phyloP scores from a whole-genome alignment of 2,113 vertebrate species.

The Ailuropoda melanoleuca region DNA sequence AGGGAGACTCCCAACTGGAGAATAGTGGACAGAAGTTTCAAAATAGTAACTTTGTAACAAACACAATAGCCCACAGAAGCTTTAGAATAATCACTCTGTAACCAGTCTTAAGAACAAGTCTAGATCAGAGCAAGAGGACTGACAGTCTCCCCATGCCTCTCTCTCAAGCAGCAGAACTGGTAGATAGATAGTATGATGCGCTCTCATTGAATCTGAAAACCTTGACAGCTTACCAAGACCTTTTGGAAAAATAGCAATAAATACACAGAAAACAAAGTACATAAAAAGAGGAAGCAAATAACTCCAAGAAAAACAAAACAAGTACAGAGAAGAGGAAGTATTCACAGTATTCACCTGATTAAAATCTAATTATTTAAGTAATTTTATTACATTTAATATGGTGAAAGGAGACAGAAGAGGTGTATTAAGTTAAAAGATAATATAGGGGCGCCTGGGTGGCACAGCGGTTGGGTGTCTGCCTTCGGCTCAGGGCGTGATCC shows the following conservation, averaged over 20 bases:
- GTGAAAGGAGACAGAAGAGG: not conserved
- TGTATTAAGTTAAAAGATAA: not conserved
- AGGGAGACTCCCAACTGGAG: too few species aligned
- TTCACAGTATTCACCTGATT: not conserved
- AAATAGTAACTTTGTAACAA: not conserved
- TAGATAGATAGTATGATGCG: not conserved
- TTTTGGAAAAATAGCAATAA: not conserved
- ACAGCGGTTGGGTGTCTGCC: too few species aligned
- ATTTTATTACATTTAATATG: not conserved
- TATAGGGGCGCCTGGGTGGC: too few species aligned
- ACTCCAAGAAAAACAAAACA: constrained; percentile 7
- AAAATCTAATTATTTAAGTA: constrained; percentile 15
- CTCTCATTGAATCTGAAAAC: not conserved
- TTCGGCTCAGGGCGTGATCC: too few species aligned
- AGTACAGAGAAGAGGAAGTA: not conserved
- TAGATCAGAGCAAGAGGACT: not conserved
- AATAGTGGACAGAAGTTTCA: not conserved
- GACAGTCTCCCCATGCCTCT: not conserved
- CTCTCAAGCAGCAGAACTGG: not conserved
- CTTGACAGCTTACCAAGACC: not conserved
- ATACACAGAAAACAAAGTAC: not conserved
- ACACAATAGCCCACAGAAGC: not conserved
- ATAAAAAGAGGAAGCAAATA: not conserved
- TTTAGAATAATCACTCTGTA: not conserved
- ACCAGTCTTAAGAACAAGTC: not conserved